A percentile compares a stretch with the other conserved stretches of the same genome.
Evolutionary conservation across 2,797 vertebrate species (phyloP).

Genomic region (Buphagus erythrorhynchus): DNA sequence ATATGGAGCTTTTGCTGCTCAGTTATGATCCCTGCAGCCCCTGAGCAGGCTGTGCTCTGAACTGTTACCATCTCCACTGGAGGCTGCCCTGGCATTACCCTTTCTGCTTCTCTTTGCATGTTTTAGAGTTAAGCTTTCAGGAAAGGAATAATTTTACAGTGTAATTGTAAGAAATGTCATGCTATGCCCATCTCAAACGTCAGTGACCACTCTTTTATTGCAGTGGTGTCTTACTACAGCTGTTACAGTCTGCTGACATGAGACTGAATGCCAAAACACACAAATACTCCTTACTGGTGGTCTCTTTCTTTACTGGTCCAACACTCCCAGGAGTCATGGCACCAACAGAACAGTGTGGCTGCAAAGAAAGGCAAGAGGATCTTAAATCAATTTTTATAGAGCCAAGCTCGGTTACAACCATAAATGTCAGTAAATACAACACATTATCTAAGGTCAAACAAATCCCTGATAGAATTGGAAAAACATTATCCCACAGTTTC

Average conservation of each 20-base stretch:
- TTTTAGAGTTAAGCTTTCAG: background rate
- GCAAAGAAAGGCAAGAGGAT: background rate
- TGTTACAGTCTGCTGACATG: background rate
- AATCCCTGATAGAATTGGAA: background rate
- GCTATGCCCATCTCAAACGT: background rate
- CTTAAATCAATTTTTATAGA: background rate
- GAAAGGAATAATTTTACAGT: background rate
- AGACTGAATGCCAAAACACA: background rate
- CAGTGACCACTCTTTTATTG: background rate
- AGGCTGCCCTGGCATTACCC: background rate
- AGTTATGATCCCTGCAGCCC: background rate
- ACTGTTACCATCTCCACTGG: background rate
- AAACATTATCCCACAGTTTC: background rate
- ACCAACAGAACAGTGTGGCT: conserved; percentile 23
- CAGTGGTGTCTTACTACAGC: background rate
- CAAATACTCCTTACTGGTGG: conserved; percentile 26
- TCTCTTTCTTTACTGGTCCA: conserved; percentile 56
- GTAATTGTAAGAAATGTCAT: background rate
- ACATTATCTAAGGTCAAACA: background rate
- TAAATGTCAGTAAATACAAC: background rate
- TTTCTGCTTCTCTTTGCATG: background rate
- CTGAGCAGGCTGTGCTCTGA: background rate
- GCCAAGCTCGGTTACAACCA: background rate
- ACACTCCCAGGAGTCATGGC: conserved; percentile 72
- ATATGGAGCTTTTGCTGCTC: background rate